These are phyloP conservation scores for Cettia cetti DNA, from an alignment of 2,113 vertebrate genomes.

Conservation along the genomic window DNA sequence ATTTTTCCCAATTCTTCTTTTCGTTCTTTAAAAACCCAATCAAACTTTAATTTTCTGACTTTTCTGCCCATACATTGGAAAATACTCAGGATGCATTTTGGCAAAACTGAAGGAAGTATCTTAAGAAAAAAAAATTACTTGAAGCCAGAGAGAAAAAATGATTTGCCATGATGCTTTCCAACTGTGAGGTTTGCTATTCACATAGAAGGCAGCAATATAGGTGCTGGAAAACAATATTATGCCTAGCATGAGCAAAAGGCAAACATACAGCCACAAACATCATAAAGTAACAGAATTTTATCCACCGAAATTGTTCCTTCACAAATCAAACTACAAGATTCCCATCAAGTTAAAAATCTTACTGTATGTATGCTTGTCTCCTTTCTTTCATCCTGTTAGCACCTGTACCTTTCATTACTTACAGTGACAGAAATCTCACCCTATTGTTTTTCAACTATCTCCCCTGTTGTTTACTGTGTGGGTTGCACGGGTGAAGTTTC, in stretches of 20 bases:
- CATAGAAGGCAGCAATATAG: background rate
- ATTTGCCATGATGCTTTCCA: background rate
- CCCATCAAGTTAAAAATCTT: background rate
- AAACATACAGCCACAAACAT: background rate
- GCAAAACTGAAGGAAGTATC: slow-evolving; percentile 21
- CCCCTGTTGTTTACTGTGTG: background rate
- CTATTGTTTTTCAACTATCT: background rate
- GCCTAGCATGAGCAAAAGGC: background rate
- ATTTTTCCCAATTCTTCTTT: background rate
- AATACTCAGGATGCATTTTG: background rate
- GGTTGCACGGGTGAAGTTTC: background rate
- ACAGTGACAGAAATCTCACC: background rate
- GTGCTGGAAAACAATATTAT: background rate
- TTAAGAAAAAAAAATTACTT: background rate
- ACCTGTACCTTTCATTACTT: background rate
- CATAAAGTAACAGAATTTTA: background rate
- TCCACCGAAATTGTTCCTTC: background rate
- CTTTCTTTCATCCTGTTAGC: background rate
- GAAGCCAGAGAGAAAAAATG: background rate
- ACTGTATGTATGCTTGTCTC: background rate
- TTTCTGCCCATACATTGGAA: background rate
- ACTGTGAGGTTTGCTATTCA: background rate
- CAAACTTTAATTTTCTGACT: background rate
- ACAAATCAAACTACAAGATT: background rate
- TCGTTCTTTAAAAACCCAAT: background rate